A percentile compares a stretch with the other conserved stretches of the same genome.
These are phyloP conservation scores for Meghimatium bilineatum DNA, from an alignment of 2,888 invertebrate species.

Conservation along the genomic window DNA sequence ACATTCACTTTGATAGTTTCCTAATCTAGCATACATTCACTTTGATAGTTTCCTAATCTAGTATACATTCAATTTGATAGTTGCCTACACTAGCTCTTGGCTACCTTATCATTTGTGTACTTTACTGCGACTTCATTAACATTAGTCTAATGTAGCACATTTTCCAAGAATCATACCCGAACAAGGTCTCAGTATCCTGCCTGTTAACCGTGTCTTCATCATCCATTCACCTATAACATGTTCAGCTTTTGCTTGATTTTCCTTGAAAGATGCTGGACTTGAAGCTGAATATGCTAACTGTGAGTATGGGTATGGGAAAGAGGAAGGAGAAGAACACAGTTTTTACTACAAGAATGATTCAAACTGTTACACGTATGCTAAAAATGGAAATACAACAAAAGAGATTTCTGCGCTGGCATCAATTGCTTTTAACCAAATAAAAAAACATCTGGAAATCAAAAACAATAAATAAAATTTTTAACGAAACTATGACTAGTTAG, in stretches of 20 bases:
- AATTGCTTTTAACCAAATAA: no score
- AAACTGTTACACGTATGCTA: no score
- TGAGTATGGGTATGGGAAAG: not conserved
- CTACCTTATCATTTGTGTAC: not conserved
- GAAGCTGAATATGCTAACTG: conserved; percentile 51
- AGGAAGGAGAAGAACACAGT: not conserved
- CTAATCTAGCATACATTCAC: not conserved
- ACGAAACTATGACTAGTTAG: no score
- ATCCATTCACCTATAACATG: conserved; percentile 64
- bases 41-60: not conserved
- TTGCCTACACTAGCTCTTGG: not conserved
- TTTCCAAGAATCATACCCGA: conserved; percentile 46
- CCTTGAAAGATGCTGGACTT: conserved; percentile 44
- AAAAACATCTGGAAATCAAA: no score
- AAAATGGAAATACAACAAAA: no score
- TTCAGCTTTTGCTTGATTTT: conserved; percentile 53
- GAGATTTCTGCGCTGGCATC: no score
- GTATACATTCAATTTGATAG: not conserved
- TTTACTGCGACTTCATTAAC: no score
- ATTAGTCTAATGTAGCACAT: not conserved
- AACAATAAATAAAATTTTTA: no score
- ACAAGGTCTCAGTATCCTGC: conserved; percentile 46
- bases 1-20: not conserved
- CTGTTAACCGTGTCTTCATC: conserved; percentile 59
- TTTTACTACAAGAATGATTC: not conserved